Conservation (phyloP, 1,140 invertebrate species). For the Caligus rogercresseyi region DNA sequence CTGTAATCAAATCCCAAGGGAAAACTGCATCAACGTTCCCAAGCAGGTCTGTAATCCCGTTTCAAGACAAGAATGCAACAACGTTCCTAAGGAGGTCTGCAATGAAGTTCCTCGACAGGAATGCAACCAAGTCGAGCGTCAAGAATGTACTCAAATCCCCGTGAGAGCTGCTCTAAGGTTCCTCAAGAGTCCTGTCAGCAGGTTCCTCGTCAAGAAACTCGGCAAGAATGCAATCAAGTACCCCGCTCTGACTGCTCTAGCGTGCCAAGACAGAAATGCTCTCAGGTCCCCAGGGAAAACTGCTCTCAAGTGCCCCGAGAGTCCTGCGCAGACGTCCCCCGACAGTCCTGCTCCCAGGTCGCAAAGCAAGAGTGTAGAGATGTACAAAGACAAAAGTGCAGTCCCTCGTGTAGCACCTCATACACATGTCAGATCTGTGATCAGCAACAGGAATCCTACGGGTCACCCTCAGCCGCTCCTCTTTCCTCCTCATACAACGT, state of each 20-base stretch:
- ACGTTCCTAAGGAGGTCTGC: conserved; percentile 8
- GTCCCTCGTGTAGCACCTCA: conserved; percentile 7
- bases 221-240: conserved; percentile 14
- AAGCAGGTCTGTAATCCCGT: neutral
- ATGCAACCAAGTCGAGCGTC: conserved; percentile 10
- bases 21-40: neutral
- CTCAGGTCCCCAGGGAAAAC: conserved; percentile 4
- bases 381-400: conserved; percentile 17
- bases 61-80: conserved; percentile 2
- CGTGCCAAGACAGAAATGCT: conserved; percentile 3
- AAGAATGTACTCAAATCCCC: conserved; percentile 4
- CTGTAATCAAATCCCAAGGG: neutral
- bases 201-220: conserved; percentile 8
- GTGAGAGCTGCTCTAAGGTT: conserved; percentile 3
- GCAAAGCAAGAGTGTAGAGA: conserved; percentile 7
- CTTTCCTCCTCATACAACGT: neutral
- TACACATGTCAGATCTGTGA: conserved; percentile 19
- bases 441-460: conserved; percentile 7
- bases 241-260: conserved; percentile 11
- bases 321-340: neutral
- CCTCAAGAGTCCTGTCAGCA: neutral
- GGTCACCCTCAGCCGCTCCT: neutral
- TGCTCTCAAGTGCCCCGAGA: conserved; percentile 9
- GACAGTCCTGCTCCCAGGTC: conserved; percentile 8
- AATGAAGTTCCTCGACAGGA: conserved; percentile 9